These are phyloP conservation scores for Danionella cerebrum DNA, from an alignment of 2,113 vertebrate species.

Conservation along the genomic window DNA sequence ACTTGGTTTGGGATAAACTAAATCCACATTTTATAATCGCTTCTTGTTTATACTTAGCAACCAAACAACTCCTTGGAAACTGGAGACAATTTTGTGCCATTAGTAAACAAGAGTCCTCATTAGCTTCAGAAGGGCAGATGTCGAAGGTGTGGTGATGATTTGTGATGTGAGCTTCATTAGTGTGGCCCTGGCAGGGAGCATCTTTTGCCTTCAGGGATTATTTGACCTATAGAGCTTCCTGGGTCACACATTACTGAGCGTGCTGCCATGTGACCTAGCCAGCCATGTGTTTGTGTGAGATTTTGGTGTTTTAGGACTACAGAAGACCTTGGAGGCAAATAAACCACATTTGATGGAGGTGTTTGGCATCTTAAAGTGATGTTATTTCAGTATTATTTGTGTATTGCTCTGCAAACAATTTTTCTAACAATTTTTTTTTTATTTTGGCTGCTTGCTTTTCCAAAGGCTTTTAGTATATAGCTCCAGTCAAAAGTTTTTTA, in stretches of 20 bases:
- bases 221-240: constrained; percentile 5
- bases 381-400: neutral
- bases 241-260: constrained; percentile 1
- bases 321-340: constrained; percentile 3
- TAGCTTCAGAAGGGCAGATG: neutral
- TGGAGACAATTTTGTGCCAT: neutral
- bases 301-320: neutral
- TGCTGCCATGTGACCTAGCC: neutral
- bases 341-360: neutral
- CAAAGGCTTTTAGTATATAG: too few species aligned
- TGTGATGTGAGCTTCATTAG: neutral
- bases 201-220: neutral
- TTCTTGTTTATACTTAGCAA: neutral
- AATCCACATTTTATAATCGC: neutral
- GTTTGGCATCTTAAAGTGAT: too few species aligned
- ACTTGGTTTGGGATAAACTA: too few species aligned
- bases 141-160: neutral
- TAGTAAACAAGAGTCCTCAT: neutral
- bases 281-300: neutral
- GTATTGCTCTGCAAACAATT: too few species aligned
- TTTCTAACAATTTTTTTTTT: too few species aligned
- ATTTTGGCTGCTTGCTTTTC: too few species aligned
- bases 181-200: neutral
- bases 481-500: too few species aligned
- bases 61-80: neutral